phyloP scores from a whole-genome alignment of 1,140 invertebrate genomes.

The Penaeus japonicus region DNA sequence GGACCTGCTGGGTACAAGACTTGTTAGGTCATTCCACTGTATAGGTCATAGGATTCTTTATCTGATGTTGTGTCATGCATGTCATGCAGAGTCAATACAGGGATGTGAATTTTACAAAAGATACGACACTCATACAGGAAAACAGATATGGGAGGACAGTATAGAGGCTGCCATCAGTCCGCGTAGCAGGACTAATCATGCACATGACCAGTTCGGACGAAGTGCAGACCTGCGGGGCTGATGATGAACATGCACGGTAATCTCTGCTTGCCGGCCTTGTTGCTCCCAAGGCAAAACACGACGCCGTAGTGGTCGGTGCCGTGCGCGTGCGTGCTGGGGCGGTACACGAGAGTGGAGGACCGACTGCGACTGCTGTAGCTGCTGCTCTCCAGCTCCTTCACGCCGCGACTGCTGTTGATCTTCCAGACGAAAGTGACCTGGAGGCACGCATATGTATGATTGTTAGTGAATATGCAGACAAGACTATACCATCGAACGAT shows the following conservation, averaged over 20 bases:
- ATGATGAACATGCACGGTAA: conserved; percentile 83
- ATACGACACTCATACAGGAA: too few species aligned
- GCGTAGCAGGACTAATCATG: neutral
- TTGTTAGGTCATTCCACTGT: neutral
- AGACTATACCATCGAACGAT: too few species aligned
- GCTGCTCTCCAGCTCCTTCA: conserved; percentile 10
- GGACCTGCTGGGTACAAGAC: conserved; percentile 70
- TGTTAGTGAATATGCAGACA: neutral
- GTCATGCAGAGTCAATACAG: too few species aligned
- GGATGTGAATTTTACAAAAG: too few species aligned
- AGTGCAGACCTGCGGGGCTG: conserved; percentile 77
- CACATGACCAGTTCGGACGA: neutral
- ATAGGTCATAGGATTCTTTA: neutral
- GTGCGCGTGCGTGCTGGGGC: conserved; percentile 23
- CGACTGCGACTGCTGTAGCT: conserved; percentile 1
- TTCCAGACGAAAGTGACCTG: conserved; percentile 29
- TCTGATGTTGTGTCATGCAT: neutral
- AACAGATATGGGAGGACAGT: too few species aligned
- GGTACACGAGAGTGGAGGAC: conserved; percentile 33
- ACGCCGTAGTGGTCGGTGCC: conserved; percentile 74
- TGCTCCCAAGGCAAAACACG: conserved; percentile 84
- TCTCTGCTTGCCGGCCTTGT: conserved; percentile 80
- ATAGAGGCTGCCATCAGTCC: too few species aligned
- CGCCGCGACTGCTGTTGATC: conserved; percentile 38
- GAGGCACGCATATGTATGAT: neutral